Evolutionary conservation across 2,797 vertebrate genomes (phyloP), one percentile per base, ranked within the genome.

Genomic region (Psittacula echo): DNA sequence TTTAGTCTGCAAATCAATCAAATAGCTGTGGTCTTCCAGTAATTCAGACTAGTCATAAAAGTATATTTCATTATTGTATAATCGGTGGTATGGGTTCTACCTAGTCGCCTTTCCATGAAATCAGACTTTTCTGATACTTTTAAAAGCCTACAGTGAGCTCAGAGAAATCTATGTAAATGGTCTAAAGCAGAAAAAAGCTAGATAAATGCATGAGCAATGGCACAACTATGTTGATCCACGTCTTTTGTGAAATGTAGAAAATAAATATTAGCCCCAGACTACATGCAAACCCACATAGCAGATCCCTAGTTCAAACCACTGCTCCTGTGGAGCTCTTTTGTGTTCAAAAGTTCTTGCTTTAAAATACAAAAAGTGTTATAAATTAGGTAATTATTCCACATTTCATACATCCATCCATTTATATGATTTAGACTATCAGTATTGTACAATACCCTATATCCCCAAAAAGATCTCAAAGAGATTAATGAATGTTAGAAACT

Each of bases 1-100:
- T 95, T 93, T 85, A 71, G 76, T 81, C 82, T 32, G 68, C 45
- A 95, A 91, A 85, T 39, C 61, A 91, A 86, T 93, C 79, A 95
- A 84, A 91, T 24, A 96, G 71, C 42, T 42, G 27, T 73, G 87
- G 10, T 89, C 94, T 96, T 70, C 58, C 50, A 70, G 83, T 91
- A 93, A 95, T 84, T 94, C 44, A 84, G 42, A 93, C 26, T 37
- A 76, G 62, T 76, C 71, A 89, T 91, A 80, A 85, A 87, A 73
- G 64, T 87, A 32, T 89, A 83, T 82, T 79, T 89, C 81, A 82
- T 75, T 95, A 96, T 74, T 79, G 62, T 86, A 64, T 91, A 95
- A 94, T 96, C 88, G 95, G 78, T 87, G 48, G 39, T 75, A 53
- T 76, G 39, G 32, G 44, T 93, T 75, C 77, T 91, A 81, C 64